Evolutionary conservation across 2,797 vertebrate species (phyloP).

Genomic region (Hypotaenidia okinawae): DNA sequence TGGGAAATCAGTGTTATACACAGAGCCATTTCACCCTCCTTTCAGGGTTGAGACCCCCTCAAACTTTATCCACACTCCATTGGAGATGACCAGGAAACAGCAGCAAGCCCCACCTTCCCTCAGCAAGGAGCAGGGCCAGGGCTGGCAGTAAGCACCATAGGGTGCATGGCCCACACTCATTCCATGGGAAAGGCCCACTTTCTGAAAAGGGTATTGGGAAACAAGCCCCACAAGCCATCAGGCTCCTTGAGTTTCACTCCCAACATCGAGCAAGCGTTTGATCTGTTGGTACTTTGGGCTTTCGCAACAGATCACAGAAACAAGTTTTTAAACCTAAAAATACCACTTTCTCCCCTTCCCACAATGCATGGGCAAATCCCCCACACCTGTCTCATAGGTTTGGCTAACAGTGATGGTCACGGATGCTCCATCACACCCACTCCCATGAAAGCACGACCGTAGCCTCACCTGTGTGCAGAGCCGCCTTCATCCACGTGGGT

Average conservation of each 20-base stretch:
- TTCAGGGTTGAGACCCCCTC: background rate
- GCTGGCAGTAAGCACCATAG: background rate
- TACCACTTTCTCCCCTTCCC: background rate
- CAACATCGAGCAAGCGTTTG: background rate
- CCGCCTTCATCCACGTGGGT: conserved; percentile 92
- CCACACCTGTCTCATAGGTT: background rate
- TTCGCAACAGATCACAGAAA: background rate
- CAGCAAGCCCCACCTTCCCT: background rate
- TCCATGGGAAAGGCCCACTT: background rate
- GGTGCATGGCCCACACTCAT: fast-evolving
- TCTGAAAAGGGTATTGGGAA: background rate
- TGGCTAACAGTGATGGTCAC: fast-evolving
- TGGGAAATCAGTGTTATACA: background rate
- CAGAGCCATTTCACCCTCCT: background rate
- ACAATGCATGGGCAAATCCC: fast-evolving
- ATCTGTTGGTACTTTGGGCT: background rate
- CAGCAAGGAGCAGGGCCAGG: background rate
- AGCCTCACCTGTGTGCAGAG: conserved; percentile 88
- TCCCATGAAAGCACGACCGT: background rate
- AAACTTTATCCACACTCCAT: background rate
- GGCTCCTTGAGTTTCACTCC: background rate
- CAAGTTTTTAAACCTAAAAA: background rate
- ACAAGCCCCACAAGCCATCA: background rate
- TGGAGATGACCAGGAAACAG: background rate
- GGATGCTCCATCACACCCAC: background rate